These are phyloP conservation scores for Poecilia latipinna DNA, from an alignment of 2,113 vertebrate species.

Conservation along the genomic window DNA sequence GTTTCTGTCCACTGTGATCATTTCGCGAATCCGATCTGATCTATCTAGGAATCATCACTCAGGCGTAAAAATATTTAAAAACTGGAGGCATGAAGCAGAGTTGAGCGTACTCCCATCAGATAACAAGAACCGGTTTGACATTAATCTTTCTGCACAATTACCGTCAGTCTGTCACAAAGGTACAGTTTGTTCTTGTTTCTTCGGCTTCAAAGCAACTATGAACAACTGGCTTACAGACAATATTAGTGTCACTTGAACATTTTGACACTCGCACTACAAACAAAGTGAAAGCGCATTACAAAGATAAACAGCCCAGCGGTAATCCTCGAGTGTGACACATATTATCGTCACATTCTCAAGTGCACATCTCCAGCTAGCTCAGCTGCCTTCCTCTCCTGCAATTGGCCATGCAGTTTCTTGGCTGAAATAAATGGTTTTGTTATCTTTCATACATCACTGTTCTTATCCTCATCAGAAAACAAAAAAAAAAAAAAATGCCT, in stretches of 20 bases:
- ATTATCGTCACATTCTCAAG: too few relatives aligned
- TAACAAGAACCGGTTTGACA: not conserved
- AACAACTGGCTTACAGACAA: not conserved
- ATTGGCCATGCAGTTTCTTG: not conserved
- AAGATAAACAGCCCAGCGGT: too few relatives aligned
- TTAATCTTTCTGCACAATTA: not conserved
- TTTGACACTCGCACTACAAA: too few relatives aligned
- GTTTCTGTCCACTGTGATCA: too few relatives aligned
- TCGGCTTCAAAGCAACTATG: not conserved
- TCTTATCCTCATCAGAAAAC: not conserved
- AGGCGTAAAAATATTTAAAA: not conserved
- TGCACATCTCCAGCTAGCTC: too few relatives aligned
- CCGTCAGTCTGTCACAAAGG: not conserved
- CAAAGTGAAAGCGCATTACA: too few relatives aligned
- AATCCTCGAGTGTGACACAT: too few relatives aligned
- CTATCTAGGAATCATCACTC: not conserved
- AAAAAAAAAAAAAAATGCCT: not conserved
- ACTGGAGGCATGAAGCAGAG: not conserved
- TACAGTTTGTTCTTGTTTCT: not conserved
- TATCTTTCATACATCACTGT: not conserved
- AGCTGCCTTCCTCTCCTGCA: too few relatives aligned
- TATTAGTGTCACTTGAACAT: not conserved
- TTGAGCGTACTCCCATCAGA: not conserved
- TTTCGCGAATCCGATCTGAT: not conserved
- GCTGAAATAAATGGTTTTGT: not conserved